Percentiles rank a stretch among this genome's conserved stretches.
Conservation (phyloP, 2,888 invertebrate species). For the Cephus runcator region DNA sequence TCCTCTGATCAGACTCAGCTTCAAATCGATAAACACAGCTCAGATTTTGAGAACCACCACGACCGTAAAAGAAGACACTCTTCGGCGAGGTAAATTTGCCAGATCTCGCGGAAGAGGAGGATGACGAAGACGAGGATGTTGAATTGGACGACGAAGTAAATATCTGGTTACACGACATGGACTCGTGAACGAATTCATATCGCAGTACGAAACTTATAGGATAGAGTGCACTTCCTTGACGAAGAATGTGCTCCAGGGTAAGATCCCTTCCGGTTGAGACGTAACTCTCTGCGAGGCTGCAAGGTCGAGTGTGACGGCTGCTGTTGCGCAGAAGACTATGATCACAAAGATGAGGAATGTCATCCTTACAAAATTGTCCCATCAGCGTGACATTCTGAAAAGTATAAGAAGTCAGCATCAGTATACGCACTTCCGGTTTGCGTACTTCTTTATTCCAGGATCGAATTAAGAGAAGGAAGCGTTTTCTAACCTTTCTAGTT, state of each 20-base stretch:
- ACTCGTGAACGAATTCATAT: slow-evolving; percentile 83
- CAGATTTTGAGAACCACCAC: slow-evolving; percentile 81
- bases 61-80: slow-evolving; percentile 84
- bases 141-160: slow-evolving; percentile 54
- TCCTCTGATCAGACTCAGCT: slow-evolving; percentile 75
- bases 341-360: slow-evolving; percentile 79
- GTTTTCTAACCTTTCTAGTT: slow-evolving; percentile 6
- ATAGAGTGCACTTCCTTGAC: slow-evolving; percentile 82
- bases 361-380: slow-evolving; percentile 82
- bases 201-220: slow-evolving; percentile 81
- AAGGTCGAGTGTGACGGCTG: slow-evolving; percentile 78
- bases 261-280: slow-evolving; percentile 80
- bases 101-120: slow-evolving; percentile 43
- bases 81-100: slow-evolving; percentile 80
- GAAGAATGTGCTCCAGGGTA: slow-evolving; percentile 79
- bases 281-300: slow-evolving; percentile 78
- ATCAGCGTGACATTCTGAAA: slow-evolving; percentile 70
- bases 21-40: slow-evolving; percentile 82
- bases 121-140: slow-evolving; percentile 28
- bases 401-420: not conserved
- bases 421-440: not conserved
- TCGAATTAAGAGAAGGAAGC: not conserved
- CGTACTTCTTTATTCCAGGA: not conserved
- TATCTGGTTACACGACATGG: slow-evolving; percentile 58
- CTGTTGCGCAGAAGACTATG: slow-evolving; percentile 79